Conservation (phyloP, 1,140 invertebrate genomes). For the Plodia interpunctella region DNA sequence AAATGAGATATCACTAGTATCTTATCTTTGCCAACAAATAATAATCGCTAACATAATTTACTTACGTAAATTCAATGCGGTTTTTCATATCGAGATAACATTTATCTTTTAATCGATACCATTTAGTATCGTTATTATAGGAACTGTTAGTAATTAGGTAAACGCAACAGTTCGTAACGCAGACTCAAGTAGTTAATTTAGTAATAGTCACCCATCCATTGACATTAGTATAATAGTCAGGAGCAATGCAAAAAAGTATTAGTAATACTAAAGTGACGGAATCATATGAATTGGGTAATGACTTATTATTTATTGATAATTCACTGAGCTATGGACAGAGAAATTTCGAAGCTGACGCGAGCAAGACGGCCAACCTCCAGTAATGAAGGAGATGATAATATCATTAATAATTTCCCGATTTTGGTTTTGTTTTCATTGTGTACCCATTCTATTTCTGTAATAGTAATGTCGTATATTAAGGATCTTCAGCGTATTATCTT, state of each 20-base stretch:
- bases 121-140: neutral
- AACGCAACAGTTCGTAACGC: neutral
- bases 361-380: no score
- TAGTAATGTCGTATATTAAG: no score
- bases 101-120: slow-evolving; percentile 15
- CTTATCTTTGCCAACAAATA: neutral
- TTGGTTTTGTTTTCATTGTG: no score
- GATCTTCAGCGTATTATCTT: no score
- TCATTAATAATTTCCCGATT: no score
- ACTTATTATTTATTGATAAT: no score
- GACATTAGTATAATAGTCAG: neutral
- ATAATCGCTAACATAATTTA: slow-evolving; percentile 2
- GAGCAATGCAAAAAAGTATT: neutral
- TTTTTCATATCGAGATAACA: slow-evolving; percentile 2
- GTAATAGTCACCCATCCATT: slow-evolving; percentile 8
- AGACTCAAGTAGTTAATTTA: neutral
- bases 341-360: no score
- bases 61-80: slow-evolving; percentile 20
- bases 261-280: neutral
- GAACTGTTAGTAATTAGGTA: neutral
- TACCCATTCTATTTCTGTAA: no score
- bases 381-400: no score
- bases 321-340: no score
- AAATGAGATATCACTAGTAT: neutral
- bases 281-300: neutral